Evolutionary conservation across 92 coral and sea anemone species (phyloP), one percentile per base, ranked within the genome.

Genomic region (Actinernus sp.): DNA sequence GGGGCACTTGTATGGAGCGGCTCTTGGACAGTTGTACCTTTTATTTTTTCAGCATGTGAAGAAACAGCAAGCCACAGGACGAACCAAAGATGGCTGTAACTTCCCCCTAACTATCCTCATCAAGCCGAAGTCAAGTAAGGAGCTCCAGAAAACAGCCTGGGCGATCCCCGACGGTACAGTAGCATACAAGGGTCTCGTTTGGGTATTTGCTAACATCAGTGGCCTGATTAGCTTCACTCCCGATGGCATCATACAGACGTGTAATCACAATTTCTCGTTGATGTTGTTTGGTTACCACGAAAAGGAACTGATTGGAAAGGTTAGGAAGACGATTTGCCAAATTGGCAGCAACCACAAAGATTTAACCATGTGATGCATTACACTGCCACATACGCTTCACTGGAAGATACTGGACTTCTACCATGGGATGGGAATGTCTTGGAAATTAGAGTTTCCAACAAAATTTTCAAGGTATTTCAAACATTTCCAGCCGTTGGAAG

Each of bases 161-260:
- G 59, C 56, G 51, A 27, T 59, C 3, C 37, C 78, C 0, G 88
- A 76, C 23, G 47, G 78, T 41, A 54, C 79, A 4, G 28, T 84
- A 16, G 79, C 74, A 16, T 93, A 82, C 63, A 83, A 76, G 62
- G 98, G 89, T 8, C 38, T 86, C 31, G 78, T 93, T 1, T 93
- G 97, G 93, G 98, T 93, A 45, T 93, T 90, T 69, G 82, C 97
- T 16, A 90, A 87, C 26, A 93, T 93, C 71, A 93, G 98, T 65
- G 98, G 98, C 1, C 64, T 93, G 61, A 89, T 93, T 4, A 86
- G 93, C 1, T 86, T 93, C 25, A 79, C 84, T 0, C 92, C 88
- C 10, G 89, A 93, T 30, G 98, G 98, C 4, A 31, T 66, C 14
- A 90, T 93, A 30, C 83, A 83, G 38, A 90, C 88, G 24, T 93